These are phyloP conservation scores for Cottoperca gobio DNA, from an alignment of 2,797 vertebrate genomes.

Conservation along the genomic window DNA sequence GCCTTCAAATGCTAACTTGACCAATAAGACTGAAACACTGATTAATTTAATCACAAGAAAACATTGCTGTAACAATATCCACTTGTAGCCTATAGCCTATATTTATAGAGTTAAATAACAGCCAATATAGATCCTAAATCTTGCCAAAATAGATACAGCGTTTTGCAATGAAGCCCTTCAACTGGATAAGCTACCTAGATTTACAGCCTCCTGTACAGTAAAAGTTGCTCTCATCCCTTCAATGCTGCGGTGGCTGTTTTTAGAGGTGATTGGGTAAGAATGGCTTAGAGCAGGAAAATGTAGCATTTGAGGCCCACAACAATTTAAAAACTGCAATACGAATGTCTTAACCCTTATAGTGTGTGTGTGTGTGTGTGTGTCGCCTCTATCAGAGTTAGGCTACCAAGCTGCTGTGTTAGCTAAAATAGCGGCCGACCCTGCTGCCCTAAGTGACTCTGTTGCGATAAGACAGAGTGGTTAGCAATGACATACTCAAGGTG, in stretches of 20 bases:
- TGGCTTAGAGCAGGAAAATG: conserved; percentile 55
- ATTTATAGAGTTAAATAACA: neutral
- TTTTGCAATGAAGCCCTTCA: conserved; percentile 8
- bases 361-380: neutral
- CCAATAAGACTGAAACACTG: no score
- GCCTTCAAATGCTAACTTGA: no score
- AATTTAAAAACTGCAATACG: conserved; percentile 63
- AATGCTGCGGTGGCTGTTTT: conserved; percentile 68
- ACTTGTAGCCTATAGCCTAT: no score
- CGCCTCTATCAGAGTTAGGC: conserved; percentile 58
- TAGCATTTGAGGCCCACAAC: conserved; percentile 59
- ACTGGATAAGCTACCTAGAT: conserved; percentile 26
- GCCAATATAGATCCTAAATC: no score
- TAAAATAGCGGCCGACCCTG: conserved; percentile 62
- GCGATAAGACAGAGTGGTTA: conserved; percentile 73
- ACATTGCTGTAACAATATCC: no score
- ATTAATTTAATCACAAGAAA: no score
- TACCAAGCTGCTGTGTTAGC: conserved; percentile 75
- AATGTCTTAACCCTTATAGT: conserved; percentile 45
- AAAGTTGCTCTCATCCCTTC: conserved; percentile 59
- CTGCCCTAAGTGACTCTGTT: conserved; percentile 74
- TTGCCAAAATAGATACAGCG: neutral
- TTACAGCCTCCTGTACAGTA: conserved; percentile 17
- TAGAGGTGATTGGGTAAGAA: conserved; percentile 50
- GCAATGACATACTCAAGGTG: conserved; percentile 65